Base-by-base conservation (phyloP, 1,140 invertebrate genomes). In the Brachystomella parvula region DNA sequence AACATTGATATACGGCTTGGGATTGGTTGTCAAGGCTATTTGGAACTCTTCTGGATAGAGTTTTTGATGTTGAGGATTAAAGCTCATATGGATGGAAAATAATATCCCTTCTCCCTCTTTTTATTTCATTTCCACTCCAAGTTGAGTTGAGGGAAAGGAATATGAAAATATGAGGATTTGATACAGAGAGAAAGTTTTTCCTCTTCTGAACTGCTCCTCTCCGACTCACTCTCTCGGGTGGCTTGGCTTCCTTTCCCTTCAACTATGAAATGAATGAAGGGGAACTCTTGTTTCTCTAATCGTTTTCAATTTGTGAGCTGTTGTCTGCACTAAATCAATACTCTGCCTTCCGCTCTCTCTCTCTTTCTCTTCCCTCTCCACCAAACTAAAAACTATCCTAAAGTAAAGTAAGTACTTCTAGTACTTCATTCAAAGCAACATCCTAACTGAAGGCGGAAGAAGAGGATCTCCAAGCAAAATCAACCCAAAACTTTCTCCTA, bases 281-380 rank as follows among this genome's bases (percentile, higher is more conserved):
- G 64, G 53, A 30, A 65, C 24, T 44, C 64, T 66, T 67, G 65
- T 67, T 67, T 63, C 64, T 66, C 60, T 62, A 67, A 67, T 67
- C 65, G 65, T 56, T 67, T 67, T 67, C 65, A 67, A 67, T 67
- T 67, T 67, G 65, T 67, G 59, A 62, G 65, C 64, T 63, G 57
- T 67, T 67, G 65, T 67, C 65, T 67, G 59, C 31, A 63, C 65
- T 67, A 67, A 67, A 67, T 67, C 65, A 67, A 67, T 67, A 67
- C 65, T 67, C 62, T 67, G 33, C 64, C 59, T 61, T 66, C 44
- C 59, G 57, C 64, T 65, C 32, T 56, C 57, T 24, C 12, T 26
- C 49, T 24, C 6, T 53, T 24, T 24, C 12, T 26, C 49, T 6
- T 17, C 49, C 24, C 24, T 53, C 49, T 24, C 12, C 6, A 6